Conservation (phyloP, 1,140 invertebrate genomes). For the Macrostomum lignano region DNA sequence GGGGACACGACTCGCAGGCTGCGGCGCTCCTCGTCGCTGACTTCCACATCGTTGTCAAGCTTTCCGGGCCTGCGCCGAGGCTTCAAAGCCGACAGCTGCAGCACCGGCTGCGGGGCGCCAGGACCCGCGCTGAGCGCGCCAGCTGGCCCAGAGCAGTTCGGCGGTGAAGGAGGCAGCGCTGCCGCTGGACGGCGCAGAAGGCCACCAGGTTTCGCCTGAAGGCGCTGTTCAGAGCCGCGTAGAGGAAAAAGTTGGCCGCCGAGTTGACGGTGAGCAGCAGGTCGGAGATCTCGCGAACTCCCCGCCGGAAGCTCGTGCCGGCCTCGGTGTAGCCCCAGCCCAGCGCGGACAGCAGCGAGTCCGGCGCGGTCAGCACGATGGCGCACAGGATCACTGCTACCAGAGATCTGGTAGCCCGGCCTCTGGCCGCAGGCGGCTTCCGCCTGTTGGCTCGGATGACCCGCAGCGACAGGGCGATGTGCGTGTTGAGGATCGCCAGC, state of each 20-base stretch:
- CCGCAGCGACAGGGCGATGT: conserved; percentile 38
- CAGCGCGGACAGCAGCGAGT: conserved; percentile 33
- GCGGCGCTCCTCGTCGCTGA: too few species aligned
- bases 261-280: conserved; percentile 42
- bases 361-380: conserved; percentile 42
- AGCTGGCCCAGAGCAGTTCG: too few species aligned
- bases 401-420: conserved; percentile 34
- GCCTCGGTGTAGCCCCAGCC: conserved; percentile 23
- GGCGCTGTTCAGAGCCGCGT: conserved; percentile 44
- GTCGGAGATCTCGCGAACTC: conserved; percentile 43
- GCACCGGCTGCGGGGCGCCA: too few species aligned
- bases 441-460: conserved; percentile 12
- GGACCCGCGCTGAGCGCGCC: too few species aligned
- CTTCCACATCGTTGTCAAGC: too few species aligned
- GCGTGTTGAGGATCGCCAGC: conserved; percentile 32
- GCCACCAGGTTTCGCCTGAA: conserved; percentile 30
- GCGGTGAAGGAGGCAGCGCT: background rate
- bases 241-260: conserved; percentile 42
- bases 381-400: conserved; percentile 44
- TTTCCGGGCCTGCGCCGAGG: too few species aligned
- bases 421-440: conserved; percentile 9
- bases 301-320: conserved; percentile 24
- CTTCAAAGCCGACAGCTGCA: too few species aligned
- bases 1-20: too few species aligned
- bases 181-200: conserved; percentile 10